Evolutionary conservation across 2,888 invertebrate species (phyloP), one percentile per base, ranked within the genome.

Genomic region (Chalcosyrphus nemorum): DNA sequence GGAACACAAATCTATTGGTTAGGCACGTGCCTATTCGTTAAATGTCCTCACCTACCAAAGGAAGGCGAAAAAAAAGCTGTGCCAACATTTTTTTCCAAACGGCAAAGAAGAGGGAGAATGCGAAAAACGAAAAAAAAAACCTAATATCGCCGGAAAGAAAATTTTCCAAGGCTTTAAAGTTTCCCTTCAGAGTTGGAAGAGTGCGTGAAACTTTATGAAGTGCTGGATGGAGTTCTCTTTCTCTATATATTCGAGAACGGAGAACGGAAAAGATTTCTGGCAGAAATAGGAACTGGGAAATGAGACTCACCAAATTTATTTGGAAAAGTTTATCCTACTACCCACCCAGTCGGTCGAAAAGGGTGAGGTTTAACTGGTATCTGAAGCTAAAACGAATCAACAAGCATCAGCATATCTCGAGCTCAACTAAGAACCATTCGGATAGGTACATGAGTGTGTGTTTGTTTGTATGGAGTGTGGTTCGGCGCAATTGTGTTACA

Each of bases 151-250:
- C 35, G 38, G n/a, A 66, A 76, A 52, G 17, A 47, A 59, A 76
- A 45, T 57, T 50, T 43, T 78, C 70, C 43, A 63, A 75, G 70
- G 81, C 47, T 70, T 61, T 71, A 59, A 77, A 77, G 71, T 70
- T 45, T 19, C 13, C 15, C 19, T 24, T 9, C 0, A 6, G 32
- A 41, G 47, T 43, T 59, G 27, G 43, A 47, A 29, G 70, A 65
- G 52, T 77, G 81, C 57, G 71, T 71, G 50, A 81, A 81, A 76
- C 47, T 81, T 81, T 76, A 81, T 75, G 57, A 81, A 76, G 76
- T 81, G 63, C 61, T 57, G 57, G 76, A 70, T 59, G 43, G 41
- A 17, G 66, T 35, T 52, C 27, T 24, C 72, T 68, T 38, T 38
- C 38, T 38, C 24, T 65, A 57, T 38, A 17, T 21, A 57, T 50